Evolutionary conservation across 1,140 invertebrate species (phyloP).

Genomic region (Zaprionus kolodkinae): DNA sequence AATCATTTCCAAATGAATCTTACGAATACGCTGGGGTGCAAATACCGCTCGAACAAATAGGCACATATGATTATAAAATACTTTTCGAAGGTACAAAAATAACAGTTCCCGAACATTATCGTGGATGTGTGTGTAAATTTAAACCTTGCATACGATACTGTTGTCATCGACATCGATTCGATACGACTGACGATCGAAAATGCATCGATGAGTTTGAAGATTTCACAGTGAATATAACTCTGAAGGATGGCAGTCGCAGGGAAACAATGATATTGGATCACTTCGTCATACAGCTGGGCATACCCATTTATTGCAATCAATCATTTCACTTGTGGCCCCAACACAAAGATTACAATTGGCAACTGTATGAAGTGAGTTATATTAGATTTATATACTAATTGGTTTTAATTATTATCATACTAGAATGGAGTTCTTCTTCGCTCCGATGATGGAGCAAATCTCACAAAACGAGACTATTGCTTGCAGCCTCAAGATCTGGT

Average conservation of each 20-base stretch:
- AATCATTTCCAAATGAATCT: neutral
- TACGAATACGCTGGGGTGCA: neutral
- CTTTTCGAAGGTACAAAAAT: neutral
- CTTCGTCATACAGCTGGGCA: constrained; percentile 13
- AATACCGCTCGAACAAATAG: neutral
- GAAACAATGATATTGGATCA: neutral
- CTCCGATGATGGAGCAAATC: neutral
- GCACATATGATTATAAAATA: constrained; percentile 6
- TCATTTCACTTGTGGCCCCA: neutral
- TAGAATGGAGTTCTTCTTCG: neutral
- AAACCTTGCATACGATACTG: constrained; percentile 7
- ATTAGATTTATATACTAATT: neutral
- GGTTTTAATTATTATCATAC: neutral
- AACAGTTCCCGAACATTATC: neutral
- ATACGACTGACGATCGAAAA: constrained; percentile 1
- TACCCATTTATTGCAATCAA: neutral
- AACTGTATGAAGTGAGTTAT: neutral
- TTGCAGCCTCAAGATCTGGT: neutral
- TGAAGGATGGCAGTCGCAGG: neutral
- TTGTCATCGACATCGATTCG: constrained; percentile 9
- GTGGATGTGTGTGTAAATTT: constrained; percentile 3
- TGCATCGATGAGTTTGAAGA: neutral
- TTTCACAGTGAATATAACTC: neutral
- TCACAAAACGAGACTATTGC: neutral
- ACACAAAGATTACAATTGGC: neutral